Percentiles rank a stretch among this genome's conserved stretches.
Evolutionary conservation across 2,888 invertebrate genomes (phyloP).

Genomic region (Pollenia griseotomentosa): DNA sequence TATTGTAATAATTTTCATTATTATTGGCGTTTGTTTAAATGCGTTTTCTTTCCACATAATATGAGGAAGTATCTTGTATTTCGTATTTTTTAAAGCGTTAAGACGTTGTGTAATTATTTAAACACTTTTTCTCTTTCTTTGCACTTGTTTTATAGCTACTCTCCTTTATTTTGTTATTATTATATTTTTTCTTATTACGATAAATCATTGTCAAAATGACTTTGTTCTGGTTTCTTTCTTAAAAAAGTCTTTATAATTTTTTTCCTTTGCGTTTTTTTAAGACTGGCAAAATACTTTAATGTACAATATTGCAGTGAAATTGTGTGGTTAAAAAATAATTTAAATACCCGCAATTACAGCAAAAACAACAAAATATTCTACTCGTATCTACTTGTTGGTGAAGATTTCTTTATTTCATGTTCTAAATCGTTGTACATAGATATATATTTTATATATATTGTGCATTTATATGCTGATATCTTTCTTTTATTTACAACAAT

Average conservation of each 20-base stretch:
- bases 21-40: neutral
- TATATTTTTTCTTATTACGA: conserved; percentile 26
- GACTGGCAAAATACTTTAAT: conserved; percentile 23
- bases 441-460: neutral
- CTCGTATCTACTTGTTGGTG: neutral
- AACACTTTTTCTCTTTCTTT: neutral
- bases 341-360: conserved; percentile 42
- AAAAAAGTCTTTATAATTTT: conserved; percentile 27
- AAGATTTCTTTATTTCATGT: neutral
- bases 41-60: neutral
- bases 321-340: conserved; percentile 51
- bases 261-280: conserved; percentile 19
- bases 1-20: neutral
- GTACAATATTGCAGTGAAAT: conserved; percentile 31
- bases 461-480: neutral
- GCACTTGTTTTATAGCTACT: neutral
- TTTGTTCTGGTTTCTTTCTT: conserved; percentile 57
- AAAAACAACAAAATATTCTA: conserved; percentile 4
- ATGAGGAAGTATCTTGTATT: neutral
- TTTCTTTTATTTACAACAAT: conserved; percentile 1
- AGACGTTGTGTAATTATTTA: conserved; percentile 23
- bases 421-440: conserved; percentile 1
- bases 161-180: neutral
- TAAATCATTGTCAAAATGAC: conserved; percentile 57
- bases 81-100: neutral